Base-by-base conservation (phyloP, 1,140 invertebrate genomes). In the Penaeus japonicus region DNA sequence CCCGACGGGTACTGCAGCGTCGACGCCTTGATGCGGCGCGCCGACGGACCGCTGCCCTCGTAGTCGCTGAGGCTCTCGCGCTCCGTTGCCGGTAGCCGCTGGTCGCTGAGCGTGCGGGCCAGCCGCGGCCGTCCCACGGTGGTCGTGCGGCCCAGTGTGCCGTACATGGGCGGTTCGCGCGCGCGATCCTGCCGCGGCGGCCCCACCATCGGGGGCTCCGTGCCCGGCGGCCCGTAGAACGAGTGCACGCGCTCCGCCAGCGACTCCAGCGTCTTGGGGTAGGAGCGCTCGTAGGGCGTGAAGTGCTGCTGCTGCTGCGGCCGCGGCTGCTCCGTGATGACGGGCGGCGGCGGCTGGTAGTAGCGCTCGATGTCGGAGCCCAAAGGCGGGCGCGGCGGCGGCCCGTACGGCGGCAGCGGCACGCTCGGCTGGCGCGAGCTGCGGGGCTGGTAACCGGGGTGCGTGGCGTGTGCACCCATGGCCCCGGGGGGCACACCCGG, bases 321-420 rank as follows among this genome's bases (percentile, higher is more conserved):
- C 2, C 90, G 81, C 10, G 97, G 96, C 91, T 97, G 97, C 92
- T 98, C 96, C 1, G 96, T 97, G 84, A 98, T 97, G 5, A 97
- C 96, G 2, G 95, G 96, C 2, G 95, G 95, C 1, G 95, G 95
- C 18, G 96, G 96, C 85, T 95, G 95, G 91, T 94, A 94, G 27
- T 94, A 84, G 12, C 92, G 93, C 93, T 94, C 47, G 92, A 92
- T 15, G 35, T 90, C 87, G 20, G 82, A 78, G 65, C 87, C 91
- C 32, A 83, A 59, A 2, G 84, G 89, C 53, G 84, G 39, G 65
- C 88, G 83, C 70, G 53, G 88, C 73, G 87, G 80, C 24, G 79
- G 57, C 22, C 87, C 87, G 27, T 85, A 84, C 4, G 82, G 87
- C 39, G 81, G 85, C 22, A 88, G 70, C 35, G 85, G 55, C 24